These are phyloP conservation scores for Stegodyphus dumicola DNA, from an alignment of 1,140 invertebrate species.

Conservation along the genomic window DNA sequence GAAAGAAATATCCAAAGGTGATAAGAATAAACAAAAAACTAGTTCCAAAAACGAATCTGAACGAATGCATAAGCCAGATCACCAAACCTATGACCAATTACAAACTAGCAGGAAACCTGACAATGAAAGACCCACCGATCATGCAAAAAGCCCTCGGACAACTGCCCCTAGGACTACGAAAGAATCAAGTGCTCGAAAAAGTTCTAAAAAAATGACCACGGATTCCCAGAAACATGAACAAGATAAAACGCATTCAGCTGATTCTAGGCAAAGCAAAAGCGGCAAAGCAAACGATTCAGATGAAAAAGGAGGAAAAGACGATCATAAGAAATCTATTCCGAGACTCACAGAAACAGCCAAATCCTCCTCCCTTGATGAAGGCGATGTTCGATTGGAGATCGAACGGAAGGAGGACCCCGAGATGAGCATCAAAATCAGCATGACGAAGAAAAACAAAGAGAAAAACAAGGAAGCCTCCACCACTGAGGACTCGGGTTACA, in stretches of 20 bases:
- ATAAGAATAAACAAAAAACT: too few species aligned
- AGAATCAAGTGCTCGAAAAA: background rate
- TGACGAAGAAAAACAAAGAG: constrained; percentile 26
- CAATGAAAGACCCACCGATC: background rate
- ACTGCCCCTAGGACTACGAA: background rate
- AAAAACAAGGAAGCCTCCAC: constrained; percentile 13
- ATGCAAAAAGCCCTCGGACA: too few species aligned
- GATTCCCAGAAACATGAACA: background rate
- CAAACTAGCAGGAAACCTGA: too few species aligned
- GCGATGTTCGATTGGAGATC: constrained; percentile 42
- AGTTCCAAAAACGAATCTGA: too few species aligned
- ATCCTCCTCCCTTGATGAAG: constrained; percentile 44
- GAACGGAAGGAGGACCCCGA: constrained; percentile 43
- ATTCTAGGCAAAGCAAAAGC: background rate
- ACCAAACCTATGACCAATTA: too few species aligned
- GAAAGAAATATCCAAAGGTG: too few species aligned
- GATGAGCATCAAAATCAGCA: constrained; percentile 42
- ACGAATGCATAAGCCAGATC: too few species aligned
- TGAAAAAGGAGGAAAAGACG: background rate
- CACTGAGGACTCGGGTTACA: constrained; percentile 35
- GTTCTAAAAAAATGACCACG: background rate
- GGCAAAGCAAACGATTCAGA: background rate
- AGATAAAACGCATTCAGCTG: background rate
- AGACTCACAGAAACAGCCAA: constrained; percentile 29
- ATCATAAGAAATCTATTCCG: background rate